phyloP scores from a whole-genome alignment of 2,888 invertebrate genomes.

The Andricus quercusramuli region DNA sequence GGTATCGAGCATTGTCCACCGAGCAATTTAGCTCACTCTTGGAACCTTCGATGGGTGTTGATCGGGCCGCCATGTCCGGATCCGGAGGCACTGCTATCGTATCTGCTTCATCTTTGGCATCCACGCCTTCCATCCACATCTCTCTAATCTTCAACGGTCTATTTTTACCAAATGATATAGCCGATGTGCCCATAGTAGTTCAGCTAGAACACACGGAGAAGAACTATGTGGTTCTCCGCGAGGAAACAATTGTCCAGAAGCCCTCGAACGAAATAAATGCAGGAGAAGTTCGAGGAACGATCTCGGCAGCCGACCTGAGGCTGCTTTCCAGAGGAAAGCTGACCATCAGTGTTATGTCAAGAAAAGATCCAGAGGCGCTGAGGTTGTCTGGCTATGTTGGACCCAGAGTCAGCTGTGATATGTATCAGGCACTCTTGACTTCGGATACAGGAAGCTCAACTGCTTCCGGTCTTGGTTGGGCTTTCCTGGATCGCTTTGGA shows the following conservation, averaged over 20 bases:
- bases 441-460: slow-evolving; percentile 78
- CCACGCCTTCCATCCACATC: slow-evolving; percentile 89
- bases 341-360: slow-evolving; percentile 85
- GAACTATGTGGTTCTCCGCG: slow-evolving; percentile 87
- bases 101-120: slow-evolving; percentile 86
- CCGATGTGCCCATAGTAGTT: slow-evolving; percentile 86
- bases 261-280: slow-evolving; percentile 89
- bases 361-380: slow-evolving; percentile 83
- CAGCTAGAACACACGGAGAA: slow-evolving; percentile 86
- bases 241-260: slow-evolving; percentile 84
- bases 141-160: slow-evolving; percentile 91
- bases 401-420: slow-evolving; percentile 88
- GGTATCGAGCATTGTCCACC: slow-evolving; percentile 87
- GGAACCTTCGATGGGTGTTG: slow-evolving; percentile 83
- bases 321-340: slow-evolving; percentile 89
- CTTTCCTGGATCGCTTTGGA: slow-evolving; percentile 89
- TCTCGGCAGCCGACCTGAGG: slow-evolving; percentile 87
- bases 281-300: slow-evolving; percentile 88
- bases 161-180: slow-evolving; percentile 83
- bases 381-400: slow-evolving; percentile 86
- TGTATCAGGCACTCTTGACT: slow-evolving; percentile 87
- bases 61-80: slow-evolving; percentile 81
- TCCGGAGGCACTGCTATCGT: slow-evolving; percentile 92
- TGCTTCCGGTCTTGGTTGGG: slow-evolving; percentile 85
- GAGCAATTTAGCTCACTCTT: slow-evolving; percentile 91